Evolutionary conservation across 92 coral and sea anemone genomes (phyloP).

Genomic region (Siderastrea siderea): DNA sequence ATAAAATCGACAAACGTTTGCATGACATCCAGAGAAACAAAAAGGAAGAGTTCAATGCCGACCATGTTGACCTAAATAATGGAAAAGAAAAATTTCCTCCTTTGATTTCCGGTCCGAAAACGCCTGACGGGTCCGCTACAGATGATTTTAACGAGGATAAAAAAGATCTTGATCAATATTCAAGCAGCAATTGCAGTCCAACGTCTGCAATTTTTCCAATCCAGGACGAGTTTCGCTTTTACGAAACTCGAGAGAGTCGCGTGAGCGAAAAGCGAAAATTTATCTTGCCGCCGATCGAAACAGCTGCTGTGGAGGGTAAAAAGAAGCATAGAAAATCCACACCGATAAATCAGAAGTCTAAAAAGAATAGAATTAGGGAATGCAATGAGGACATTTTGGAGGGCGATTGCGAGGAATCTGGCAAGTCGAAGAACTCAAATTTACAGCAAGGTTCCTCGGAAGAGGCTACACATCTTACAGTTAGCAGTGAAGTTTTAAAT

Average conservation of each 20-base stretch:
- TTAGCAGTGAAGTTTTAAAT: neutral
- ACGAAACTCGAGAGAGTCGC: neutral
- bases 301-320: neutral
- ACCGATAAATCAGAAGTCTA: neutral
- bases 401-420: neutral
- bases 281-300: slow-evolving; percentile 10
- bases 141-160: neutral
- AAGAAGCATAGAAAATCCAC: slow-evolving; percentile 9
- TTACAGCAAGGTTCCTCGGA: neutral
- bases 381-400: neutral
- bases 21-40: slow-evolving; percentile 57
- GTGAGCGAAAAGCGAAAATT: slow-evolving; percentile 25
- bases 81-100: slow-evolving; percentile 12
- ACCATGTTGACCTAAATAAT: neutral
- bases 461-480: neutral
- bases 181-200: neutral
- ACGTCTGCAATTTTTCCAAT: slow-evolving; percentile 63
- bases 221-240: slow-evolving; percentile 44
- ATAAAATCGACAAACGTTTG: slow-evolving; percentile 76
- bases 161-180: slow-evolving; percentile 13
- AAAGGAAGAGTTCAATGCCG: neutral
- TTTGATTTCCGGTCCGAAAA: slow-evolving; percentile 7
- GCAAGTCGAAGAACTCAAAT: neutral
- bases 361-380: neutral
- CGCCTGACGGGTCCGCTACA: neutral